A percentile compares a stretch with the other conserved stretches of the same genome.
Conservation (phyloP, 2,888 invertebrate genomes). For the Hipparchia sbordonii region DNA sequence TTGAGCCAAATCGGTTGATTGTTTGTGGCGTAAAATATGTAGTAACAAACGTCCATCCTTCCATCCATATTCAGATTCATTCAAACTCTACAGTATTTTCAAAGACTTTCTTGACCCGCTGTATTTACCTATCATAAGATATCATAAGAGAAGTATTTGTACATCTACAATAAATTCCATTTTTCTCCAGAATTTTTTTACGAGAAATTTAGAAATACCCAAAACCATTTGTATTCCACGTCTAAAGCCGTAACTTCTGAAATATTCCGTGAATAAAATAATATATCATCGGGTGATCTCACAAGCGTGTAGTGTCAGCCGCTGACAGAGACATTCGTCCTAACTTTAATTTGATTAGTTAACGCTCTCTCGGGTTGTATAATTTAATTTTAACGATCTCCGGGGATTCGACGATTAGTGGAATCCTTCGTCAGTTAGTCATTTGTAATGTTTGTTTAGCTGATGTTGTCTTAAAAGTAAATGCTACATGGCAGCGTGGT, state of each 20-base stretch:
- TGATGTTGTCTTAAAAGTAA: not conserved
- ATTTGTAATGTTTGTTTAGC: constrained; percentile 24
- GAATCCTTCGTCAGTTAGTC: constrained; percentile 20
- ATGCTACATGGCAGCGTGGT: not conserved
- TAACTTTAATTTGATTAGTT: constrained; percentile 66
- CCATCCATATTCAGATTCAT: too few species aligned
- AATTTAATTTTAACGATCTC: constrained; percentile 37
- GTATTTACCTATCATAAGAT: too few species aligned
- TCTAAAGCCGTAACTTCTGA: not conserved
- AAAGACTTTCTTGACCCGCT: too few species aligned
- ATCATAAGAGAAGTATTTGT: too few species aligned
- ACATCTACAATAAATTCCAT: not conserved
- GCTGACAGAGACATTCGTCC: constrained; percentile 69
- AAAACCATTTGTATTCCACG: constrained; percentile 17
- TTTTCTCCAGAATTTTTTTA: constrained; percentile 9
- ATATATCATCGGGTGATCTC: constrained; percentile 18
- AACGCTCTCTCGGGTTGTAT: constrained; percentile 40
- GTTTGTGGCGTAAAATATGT: too few species aligned
- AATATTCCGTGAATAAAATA: constrained; percentile 22
- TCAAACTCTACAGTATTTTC: too few species aligned
- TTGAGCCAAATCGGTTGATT: too few species aligned
- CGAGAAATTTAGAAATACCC: not conserved
- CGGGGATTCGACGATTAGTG: constrained; percentile 29
- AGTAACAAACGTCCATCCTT: too few species aligned
- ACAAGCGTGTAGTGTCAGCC: constrained; percentile 24